phyloP scores from a whole-genome alignment of 1,140 invertebrate species.

The Myzus persicae region DNA sequence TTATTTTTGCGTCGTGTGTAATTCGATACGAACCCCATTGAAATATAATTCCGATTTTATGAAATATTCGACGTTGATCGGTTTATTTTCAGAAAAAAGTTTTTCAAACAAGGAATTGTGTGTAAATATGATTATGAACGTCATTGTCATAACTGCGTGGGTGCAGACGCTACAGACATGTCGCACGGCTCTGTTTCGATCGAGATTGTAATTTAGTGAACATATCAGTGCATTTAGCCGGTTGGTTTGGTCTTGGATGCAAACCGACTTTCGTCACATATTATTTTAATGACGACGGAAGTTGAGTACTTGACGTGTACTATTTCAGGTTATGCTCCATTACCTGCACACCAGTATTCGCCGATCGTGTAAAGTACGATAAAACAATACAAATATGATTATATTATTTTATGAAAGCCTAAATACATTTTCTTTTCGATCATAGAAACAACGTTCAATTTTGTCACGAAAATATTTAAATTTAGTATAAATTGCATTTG shows the following conservation, averaged over 20 bases:
- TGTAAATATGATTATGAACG: background rate
- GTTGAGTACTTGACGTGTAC: background rate
- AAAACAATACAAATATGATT: background rate
- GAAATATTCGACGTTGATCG: background rate
- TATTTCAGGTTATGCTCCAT: background rate
- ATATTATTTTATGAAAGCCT: background rate
- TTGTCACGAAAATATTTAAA: background rate
- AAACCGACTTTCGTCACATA: background rate
- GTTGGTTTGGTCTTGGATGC: background rate
- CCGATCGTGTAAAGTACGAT: background rate
- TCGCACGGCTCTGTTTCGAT: background rate
- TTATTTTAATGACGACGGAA: background rate
- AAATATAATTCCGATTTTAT: background rate
- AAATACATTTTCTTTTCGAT: background rate
- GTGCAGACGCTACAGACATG: no score
- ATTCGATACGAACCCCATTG: background rate
- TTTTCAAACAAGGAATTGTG: background rate
- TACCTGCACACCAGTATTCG: background rate
- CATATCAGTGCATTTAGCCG: background rate
- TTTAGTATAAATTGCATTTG: background rate
- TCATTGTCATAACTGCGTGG: no score
- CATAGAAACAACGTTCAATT: background rate
- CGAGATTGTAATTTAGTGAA: background rate
- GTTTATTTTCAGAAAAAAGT: background rate
- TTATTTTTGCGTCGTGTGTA: background rate